Conservation (phyloP, 2,888 invertebrate genomes). For the Dexiosoma caninum region DNA sequence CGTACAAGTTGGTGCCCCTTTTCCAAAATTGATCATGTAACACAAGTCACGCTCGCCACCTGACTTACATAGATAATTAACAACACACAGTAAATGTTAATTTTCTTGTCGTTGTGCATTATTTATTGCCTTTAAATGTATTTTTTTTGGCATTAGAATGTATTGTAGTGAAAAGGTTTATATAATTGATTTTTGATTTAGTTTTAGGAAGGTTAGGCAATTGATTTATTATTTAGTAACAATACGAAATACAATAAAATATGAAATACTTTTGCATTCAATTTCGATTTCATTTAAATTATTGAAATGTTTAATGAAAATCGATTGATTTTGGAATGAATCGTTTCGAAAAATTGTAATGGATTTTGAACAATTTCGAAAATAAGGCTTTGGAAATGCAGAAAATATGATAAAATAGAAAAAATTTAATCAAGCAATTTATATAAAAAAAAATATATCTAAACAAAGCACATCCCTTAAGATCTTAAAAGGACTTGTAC, state of each 20-base stretch:
- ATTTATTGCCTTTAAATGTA: neutral
- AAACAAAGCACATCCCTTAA: no score
- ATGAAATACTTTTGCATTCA: neutral
- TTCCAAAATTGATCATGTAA: neutral
- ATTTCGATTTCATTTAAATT: neutral
- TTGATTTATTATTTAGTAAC: neutral
- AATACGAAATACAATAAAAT: neutral
- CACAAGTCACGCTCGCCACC: constrained; percentile 32
- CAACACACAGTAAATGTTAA: neutral
- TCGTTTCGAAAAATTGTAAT: no score
- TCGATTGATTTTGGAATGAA: no score
- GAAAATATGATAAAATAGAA: no score
- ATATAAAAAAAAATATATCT: no score
- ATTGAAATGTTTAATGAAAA: no score
- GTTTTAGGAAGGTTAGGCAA: neutral
- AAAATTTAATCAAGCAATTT: no score
- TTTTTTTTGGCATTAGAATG: neutral
- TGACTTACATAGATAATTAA: constrained; percentile 30
- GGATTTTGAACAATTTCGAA: no score
- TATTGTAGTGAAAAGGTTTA: neutral
- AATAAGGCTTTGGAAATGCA: no score
- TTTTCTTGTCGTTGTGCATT: neutral
- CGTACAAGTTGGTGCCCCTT: neutral
- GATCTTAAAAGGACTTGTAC: no score
- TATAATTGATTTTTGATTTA: neutral